These are phyloP conservation scores for Ctenopoma kingsleyae DNA, from an alignment of 2,797 vertebrate species.

Conservation along the genomic window DNA sequence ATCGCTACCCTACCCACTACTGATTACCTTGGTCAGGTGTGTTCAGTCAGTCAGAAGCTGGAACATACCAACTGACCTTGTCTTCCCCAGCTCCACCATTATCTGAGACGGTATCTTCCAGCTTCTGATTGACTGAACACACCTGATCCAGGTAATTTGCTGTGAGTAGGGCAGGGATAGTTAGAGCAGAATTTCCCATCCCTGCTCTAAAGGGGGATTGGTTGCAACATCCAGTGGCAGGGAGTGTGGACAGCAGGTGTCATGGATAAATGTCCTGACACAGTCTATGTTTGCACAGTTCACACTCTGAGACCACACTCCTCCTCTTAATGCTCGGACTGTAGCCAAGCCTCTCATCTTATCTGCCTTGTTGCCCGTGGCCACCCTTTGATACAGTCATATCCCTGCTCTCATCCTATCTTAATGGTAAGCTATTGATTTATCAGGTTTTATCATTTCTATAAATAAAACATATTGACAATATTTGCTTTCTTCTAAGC, in stretches of 20 bases:
- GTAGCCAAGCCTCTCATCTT: constrained; percentile 16
- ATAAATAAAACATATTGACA: constrained; percentile 11
- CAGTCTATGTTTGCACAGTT: constrained; percentile 17
- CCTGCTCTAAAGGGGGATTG: too few relatives aligned
- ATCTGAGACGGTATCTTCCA: too few relatives aligned
- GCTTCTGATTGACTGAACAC: too few relatives aligned
- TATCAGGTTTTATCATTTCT: constrained; percentile 24
- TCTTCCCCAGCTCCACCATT: too few relatives aligned
- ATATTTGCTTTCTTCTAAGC: neutral
- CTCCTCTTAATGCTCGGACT: neutral
- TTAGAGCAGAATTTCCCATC: too few relatives aligned
- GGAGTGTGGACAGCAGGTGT: constrained; percentile 10
- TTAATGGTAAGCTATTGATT: constrained; percentile 30
- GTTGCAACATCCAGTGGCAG: constrained; percentile 8
- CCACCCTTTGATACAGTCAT: constrained; percentile 2
- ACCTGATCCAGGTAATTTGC: too few relatives aligned
- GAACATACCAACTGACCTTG: too few relatives aligned
- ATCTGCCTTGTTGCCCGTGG: constrained; percentile 7
- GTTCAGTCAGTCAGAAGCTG: too few relatives aligned
- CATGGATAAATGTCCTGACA: constrained; percentile 26
- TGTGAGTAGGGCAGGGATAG: too few relatives aligned
- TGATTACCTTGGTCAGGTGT: too few relatives aligned
- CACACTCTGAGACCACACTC: constrained; percentile 11
- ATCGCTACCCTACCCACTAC: too few relatives aligned
- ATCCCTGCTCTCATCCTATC: constrained; percentile 8